Evolutionary conservation across 1,140 invertebrate genomes (phyloP).

Genomic region (Ostrea edulis): DNA sequence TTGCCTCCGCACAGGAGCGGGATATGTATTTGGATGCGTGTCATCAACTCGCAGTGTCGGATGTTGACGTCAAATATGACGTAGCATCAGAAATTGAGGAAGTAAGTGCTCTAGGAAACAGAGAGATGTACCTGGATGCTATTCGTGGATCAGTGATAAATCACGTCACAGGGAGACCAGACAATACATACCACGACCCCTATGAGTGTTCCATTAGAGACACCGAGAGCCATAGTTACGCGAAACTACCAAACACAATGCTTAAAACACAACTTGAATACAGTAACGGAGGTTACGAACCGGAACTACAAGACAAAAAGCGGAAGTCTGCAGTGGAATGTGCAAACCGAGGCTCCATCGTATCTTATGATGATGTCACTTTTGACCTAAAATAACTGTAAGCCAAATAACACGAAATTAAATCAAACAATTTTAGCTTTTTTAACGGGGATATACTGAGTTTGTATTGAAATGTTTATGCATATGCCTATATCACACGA

Average conservation of each 20-base stretch:
- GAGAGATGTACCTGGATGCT: background rate
- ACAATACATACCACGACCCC: background rate
- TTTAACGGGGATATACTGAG: background rate
- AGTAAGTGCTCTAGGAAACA: background rate
- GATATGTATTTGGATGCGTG: background rate
- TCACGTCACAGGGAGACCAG: background rate
- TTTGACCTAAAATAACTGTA: background rate
- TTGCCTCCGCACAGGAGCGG: background rate
- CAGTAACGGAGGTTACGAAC: background rate
- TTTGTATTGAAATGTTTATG: background rate
- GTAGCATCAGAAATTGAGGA: background rate
- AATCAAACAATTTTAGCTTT: no score
- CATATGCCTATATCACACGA: background rate
- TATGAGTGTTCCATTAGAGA: background rate
- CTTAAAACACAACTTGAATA: background rate
- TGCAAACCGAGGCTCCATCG: background rate
- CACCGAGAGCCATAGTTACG: background rate
- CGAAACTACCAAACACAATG: background rate
- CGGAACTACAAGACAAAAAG: background rate
- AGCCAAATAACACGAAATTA: background rate
- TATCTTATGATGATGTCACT: slow-evolving; percentile 8
- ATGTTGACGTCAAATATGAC: background rate
- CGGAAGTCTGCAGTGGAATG: background rate
- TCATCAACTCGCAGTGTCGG: background rate
- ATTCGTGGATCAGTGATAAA: background rate